A percentile compares a stretch with the other conserved stretches of the same genome.
These are phyloP conservation scores for Coremacera marginata DNA, from an alignment of 2,888 invertebrate genomes.

Conservation along the genomic window DNA sequence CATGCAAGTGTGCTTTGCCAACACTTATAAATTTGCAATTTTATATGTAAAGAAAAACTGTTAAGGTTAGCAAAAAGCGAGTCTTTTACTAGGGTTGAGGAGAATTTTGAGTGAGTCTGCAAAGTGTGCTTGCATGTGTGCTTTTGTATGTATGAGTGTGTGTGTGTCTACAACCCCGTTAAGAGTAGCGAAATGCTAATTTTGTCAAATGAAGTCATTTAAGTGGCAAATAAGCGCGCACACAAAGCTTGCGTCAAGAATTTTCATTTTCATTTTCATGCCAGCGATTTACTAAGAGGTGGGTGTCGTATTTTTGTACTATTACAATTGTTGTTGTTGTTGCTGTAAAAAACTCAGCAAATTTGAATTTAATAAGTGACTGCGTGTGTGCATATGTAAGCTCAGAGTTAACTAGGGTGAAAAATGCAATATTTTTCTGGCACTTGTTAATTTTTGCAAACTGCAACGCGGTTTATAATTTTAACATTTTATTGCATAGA, in stretches of 20 bases:
- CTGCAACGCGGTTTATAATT: too few relatives aligned
- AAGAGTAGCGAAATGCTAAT: conserved; percentile 27
- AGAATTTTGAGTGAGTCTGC: neutral
- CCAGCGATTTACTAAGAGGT: neutral
- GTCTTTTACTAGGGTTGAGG: neutral
- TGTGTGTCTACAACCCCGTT: neutral
- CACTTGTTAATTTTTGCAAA: too few relatives aligned
- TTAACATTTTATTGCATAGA: too few relatives aligned
- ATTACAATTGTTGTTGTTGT: neutral
- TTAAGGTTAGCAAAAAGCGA: neutral
- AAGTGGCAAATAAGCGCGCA: conserved; percentile 5
- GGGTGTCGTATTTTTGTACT: neutral
- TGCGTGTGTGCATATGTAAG: too few relatives aligned
- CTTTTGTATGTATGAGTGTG: neutral
- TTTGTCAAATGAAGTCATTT: conserved; percentile 32
- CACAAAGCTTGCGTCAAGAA: conserved; percentile 6
- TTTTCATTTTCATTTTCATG: conserved; percentile 10
- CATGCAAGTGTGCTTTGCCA: neutral
- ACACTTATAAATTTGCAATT: conserved; percentile 25
- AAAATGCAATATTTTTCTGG: too few relatives aligned
- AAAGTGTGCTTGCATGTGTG: too few relatives aligned
- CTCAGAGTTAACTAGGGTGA: too few relatives aligned
- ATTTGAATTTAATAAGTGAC: neutral
- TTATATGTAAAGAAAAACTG: conserved; percentile 1
- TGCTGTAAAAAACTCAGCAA: neutral